These are phyloP conservation scores for Tenebrio molitor DNA, from an alignment of 1,140 invertebrate genomes.

Conservation along the genomic window DNA sequence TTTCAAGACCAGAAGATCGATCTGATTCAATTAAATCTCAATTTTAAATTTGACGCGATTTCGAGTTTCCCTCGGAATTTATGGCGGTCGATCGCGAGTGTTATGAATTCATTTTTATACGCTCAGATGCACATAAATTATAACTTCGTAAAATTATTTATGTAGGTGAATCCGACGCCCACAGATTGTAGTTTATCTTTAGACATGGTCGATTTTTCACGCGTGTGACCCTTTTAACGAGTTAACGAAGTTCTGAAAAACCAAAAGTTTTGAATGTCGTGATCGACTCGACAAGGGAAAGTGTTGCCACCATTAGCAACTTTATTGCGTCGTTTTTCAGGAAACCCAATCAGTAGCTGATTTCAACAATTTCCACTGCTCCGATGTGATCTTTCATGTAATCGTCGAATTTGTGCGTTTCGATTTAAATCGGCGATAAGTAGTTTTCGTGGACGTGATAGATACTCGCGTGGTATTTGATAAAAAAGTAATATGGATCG, in stretches of 20 bases:
- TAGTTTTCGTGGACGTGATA: too few relatives aligned
- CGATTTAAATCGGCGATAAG: too few relatives aligned
- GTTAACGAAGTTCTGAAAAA: neutral
- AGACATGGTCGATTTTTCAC: conserved; percentile 18
- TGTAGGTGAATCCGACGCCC: conserved; percentile 26
- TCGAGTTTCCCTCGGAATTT: too few relatives aligned
- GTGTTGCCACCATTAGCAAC: neutral
- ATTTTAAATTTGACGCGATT: too few relatives aligned
- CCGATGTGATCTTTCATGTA: too few relatives aligned
- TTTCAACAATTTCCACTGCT: too few relatives aligned
- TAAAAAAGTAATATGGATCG: too few relatives aligned
- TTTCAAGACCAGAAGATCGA: too few relatives aligned
- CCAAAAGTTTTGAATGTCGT: neutral
- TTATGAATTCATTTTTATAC: conserved; percentile 11
- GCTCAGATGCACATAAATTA: conserved; percentile 17
- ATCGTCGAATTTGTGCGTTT: neutral
- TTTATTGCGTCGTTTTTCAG: conserved; percentile 3
- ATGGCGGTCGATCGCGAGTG: too few relatives aligned
- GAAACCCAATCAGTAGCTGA: neutral
- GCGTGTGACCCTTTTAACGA: conserved; percentile 22
- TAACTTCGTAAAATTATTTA: conserved; percentile 16
- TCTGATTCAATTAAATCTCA: too few relatives aligned
- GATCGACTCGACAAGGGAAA: neutral
- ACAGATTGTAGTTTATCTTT: conserved; percentile 13
- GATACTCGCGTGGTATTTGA: too few relatives aligned